Evolutionary conservation across 2,888 invertebrate species (phyloP).

Genomic region (Asteroscopus sphinx): DNA sequence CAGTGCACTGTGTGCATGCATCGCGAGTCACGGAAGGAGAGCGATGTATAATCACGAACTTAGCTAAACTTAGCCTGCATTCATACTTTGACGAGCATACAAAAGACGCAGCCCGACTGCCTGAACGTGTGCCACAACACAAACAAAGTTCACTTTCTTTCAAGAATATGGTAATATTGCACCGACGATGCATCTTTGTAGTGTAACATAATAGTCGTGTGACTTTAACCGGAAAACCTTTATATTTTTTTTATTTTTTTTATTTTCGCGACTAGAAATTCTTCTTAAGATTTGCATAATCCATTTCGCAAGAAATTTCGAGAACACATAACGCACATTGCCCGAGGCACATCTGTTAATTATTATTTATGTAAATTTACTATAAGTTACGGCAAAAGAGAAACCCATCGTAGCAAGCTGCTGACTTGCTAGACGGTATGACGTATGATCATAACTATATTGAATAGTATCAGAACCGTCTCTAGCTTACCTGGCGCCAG

Average conservation of each 20-base stretch:
- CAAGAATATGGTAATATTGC: slow-evolving; percentile 37
- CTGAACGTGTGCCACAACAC: slow-evolving; percentile 40
- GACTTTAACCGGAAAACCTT: slow-evolving; percentile 14
- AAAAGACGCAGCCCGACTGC: slow-evolving; percentile 35
- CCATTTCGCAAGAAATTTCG: slow-evolving; percentile 63
- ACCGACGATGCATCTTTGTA: slow-evolving; percentile 28
- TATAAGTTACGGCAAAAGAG: slow-evolving; percentile 55
- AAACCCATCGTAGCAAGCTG: slow-evolving; percentile 42
- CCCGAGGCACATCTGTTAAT: slow-evolving; percentile 58
- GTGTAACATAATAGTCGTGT: slow-evolving; percentile 5
- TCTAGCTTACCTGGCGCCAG: too few relatives aligned
- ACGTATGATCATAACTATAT: not conserved
- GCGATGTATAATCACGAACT: slow-evolving; percentile 48
- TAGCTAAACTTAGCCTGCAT: slow-evolving; percentile 24
- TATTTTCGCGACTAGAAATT: slow-evolving; percentile 12
- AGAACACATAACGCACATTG: slow-evolving; percentile 53
- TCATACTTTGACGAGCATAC: slow-evolving; percentile 41
- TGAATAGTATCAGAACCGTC: too few relatives aligned
- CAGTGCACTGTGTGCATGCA: slow-evolving; percentile 53
- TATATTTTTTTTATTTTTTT: slow-evolving; percentile 1
- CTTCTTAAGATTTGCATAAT: slow-evolving; percentile 55
- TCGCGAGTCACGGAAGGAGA: slow-evolving; percentile 56
- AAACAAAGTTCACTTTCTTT: slow-evolving; percentile 47
- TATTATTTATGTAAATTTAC: slow-evolving; percentile 68
- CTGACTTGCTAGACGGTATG: slow-evolving; percentile 6